These are phyloP conservation scores for Urosaurus nigricauda DNA, from an alignment of 2,797 vertebrate species.

Conservation along the genomic window DNA sequence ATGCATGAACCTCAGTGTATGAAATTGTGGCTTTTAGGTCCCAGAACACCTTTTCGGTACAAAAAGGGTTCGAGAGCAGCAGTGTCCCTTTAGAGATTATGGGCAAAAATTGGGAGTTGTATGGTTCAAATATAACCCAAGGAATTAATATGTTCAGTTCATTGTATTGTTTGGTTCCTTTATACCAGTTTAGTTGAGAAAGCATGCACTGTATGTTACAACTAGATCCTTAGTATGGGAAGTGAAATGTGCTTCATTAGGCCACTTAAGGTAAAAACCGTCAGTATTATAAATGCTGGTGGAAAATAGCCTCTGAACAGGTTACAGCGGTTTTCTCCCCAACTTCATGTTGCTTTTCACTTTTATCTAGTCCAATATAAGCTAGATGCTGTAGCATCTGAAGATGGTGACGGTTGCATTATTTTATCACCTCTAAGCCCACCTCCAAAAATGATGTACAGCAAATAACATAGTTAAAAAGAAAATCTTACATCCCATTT, in stretches of 20 bases:
- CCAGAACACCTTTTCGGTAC: conserved; percentile 39
- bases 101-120: too few species aligned
- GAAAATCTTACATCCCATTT: neutral
- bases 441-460: too few species aligned
- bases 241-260: neutral
- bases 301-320: neutral
- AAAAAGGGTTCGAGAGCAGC: neutral
- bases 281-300: neutral
- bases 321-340: too few species aligned
- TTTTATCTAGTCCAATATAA: too few species aligned
- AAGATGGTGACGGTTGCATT: too few species aligned
- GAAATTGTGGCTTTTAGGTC: neutral
- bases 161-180: neutral
- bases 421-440: too few species aligned
- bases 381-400: too few species aligned
- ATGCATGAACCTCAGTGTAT: too few species aligned
- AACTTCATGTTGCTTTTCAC: too few species aligned
- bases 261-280: neutral
- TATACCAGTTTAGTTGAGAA: rapidly evolving
- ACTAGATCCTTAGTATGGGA: too few species aligned
- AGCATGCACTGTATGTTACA: neutral
- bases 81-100: neutral
- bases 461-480: too few species aligned
- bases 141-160: rapidly evolving
- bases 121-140: neutral